phyloP scores from a whole-genome alignment of 2,113 vertebrate species.

The Nothocercus julius region DNA sequence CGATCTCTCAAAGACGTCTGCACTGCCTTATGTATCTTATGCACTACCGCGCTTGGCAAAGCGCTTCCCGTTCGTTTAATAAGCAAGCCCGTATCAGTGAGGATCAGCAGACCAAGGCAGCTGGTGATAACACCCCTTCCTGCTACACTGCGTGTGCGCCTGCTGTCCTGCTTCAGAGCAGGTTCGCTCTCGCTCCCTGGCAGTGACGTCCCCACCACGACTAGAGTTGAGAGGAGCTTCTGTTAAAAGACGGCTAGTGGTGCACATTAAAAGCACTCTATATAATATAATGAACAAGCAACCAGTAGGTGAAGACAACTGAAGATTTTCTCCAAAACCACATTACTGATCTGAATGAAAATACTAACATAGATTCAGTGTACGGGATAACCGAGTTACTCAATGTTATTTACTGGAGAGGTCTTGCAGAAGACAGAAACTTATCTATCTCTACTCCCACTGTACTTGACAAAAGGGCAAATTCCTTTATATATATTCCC shows the following conservation, averaged over 20 bases:
- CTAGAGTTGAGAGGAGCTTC: not conserved
- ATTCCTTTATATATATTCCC: not conserved
- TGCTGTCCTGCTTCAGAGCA: not conserved
- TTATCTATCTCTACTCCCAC: conserved; percentile 36
- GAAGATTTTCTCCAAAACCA: not conserved
- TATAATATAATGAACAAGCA: not conserved
- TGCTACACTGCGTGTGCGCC: too few species aligned
- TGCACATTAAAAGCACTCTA: not conserved
- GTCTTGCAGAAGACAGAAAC: not conserved
- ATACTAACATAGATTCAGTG: not conserved
- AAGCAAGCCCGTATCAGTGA: not conserved
- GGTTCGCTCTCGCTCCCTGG: accelerated
- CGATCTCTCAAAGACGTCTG: not conserved
- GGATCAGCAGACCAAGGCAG: not conserved
- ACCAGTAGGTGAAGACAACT: not conserved
- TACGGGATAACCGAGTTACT: conserved; percentile 8
- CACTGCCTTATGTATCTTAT: not conserved
- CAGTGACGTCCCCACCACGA: not conserved
- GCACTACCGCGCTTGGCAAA: not conserved
- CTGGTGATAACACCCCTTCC: not conserved
- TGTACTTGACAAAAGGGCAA: conserved; percentile 54
- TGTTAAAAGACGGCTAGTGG: not conserved
- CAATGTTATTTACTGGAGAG: not conserved
- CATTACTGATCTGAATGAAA: not conserved
- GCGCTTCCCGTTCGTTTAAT: conserved; percentile 5